phyloP scores from a whole-genome alignment of 2,888 invertebrate genomes.

The Sclerodermus sp. region DNA sequence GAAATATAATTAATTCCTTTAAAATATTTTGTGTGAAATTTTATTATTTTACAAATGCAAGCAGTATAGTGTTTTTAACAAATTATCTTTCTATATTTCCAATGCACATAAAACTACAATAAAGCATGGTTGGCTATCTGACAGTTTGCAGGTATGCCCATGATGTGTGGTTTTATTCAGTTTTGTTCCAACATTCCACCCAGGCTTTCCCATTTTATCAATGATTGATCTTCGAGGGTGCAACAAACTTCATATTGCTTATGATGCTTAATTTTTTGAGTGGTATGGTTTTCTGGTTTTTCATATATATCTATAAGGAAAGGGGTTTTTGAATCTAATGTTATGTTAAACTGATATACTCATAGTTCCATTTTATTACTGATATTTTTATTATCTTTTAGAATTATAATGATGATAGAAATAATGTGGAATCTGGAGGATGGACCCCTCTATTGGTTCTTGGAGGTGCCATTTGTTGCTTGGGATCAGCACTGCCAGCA shows the following conservation, averaged over 20 bases:
- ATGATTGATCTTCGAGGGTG: conserved; percentile 26
- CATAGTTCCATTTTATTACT: not conserved
- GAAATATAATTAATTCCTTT: too few species aligned
- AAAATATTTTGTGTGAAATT: too few species aligned
- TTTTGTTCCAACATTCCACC: conserved; percentile 25
- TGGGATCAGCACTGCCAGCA: conserved; percentile 79
- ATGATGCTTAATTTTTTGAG: conserved; percentile 25
- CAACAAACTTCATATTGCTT: conserved; percentile 26
- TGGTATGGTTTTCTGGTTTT: conserved; percentile 25
- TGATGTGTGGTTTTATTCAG: conserved; percentile 27
- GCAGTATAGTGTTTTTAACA: too few species aligned
- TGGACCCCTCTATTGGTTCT: conserved; percentile 71
- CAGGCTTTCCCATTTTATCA: conserved; percentile 26
- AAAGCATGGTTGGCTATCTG: conserved; percentile 22
- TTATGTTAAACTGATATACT: too few species aligned
- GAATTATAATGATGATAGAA: not conserved
- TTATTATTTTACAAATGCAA: not conserved
- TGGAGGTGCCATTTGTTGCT: conserved; percentile 71
- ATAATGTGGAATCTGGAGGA: conserved; percentile 52
- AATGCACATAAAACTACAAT: conserved; percentile 11
- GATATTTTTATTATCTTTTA: not conserved
- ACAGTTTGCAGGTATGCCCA: conserved; percentile 31
- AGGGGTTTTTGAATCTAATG: conserved; percentile 20
- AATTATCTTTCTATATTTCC: not conserved
- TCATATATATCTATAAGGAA: conserved; percentile 13